These are phyloP conservation scores for Dolichallabes microphthalmus DNA, from an alignment of 2,113 vertebrate species.

Conservation along the genomic window DNA sequence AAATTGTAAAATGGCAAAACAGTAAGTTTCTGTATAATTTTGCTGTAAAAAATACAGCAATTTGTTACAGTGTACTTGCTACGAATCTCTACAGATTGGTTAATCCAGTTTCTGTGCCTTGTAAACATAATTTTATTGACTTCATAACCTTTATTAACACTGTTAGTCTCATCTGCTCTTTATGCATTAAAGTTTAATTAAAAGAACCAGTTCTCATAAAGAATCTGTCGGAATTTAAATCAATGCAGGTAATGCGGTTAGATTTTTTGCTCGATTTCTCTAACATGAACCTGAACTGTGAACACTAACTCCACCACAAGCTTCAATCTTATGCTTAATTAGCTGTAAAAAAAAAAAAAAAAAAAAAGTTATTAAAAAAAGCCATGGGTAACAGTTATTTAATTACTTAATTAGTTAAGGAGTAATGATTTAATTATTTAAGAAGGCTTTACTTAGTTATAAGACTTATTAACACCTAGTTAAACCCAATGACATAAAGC, in stretches of 20 bases:
- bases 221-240: background rate
- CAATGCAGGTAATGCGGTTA: background rate
- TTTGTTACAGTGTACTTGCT: too few species aligned
- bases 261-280: background rate
- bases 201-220: background rate
- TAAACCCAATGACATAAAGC: background rate
- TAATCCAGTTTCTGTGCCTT: background rate
- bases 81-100: background rate
- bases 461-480: background rate
- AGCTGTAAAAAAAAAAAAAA: too few species aligned
- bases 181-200: background rate
- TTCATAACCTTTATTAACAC: background rate
- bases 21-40: too few species aligned
- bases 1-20: too few species aligned
- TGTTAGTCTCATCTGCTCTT: background rate
- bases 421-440: too few species aligned
- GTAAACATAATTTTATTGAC: background rate
- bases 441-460: background rate
- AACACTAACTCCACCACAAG: background rate
- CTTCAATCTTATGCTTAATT: background rate
- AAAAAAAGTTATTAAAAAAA: too few species aligned
- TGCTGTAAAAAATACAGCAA: too few species aligned
- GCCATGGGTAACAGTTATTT: too few species aligned
- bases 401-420: too few species aligned
- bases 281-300: background rate